Conservation (phyloP, 2,113 vertebrate genomes). For the Odocoileus virginianus region DNA sequence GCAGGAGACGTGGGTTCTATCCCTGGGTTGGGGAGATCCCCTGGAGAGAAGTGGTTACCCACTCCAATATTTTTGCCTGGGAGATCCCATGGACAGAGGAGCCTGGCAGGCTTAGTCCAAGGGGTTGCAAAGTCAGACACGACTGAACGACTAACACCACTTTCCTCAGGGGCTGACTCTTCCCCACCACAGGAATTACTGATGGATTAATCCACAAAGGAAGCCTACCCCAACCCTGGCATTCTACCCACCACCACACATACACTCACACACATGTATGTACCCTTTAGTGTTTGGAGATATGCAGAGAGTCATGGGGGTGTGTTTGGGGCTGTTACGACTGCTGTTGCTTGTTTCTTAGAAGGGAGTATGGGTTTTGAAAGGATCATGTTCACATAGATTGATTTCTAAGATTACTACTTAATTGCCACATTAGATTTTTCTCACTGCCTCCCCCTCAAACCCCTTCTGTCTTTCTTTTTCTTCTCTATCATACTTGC, state of each 20-base stretch:
- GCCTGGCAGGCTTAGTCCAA: background rate
- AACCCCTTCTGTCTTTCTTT: conserved; percentile 36
- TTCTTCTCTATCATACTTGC: conserved; percentile 25
- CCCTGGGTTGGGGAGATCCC: background rate
- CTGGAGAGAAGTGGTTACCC: background rate
- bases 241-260: background rate
- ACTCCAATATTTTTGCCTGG: background rate
- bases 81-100: background rate
- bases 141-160: background rate
- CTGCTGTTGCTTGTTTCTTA: background rate
- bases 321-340: background rate
- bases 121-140: background rate
- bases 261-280: background rate
- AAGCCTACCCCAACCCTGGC: background rate
- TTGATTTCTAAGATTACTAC: conserved; percentile 16
- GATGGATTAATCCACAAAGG: background rate
- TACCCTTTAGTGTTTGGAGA: background rate
- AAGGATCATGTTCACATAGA: background rate
- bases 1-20: background rate
- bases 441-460: conserved; percentile 6
- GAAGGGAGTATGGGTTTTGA: background rate
- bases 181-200: background rate
- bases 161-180: background rate
- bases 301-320: background rate
- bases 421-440: conserved; percentile 5